Evolutionary conservation across 2,888 invertebrate species (phyloP).

Genomic region (Pelosia muscerda): DNA sequence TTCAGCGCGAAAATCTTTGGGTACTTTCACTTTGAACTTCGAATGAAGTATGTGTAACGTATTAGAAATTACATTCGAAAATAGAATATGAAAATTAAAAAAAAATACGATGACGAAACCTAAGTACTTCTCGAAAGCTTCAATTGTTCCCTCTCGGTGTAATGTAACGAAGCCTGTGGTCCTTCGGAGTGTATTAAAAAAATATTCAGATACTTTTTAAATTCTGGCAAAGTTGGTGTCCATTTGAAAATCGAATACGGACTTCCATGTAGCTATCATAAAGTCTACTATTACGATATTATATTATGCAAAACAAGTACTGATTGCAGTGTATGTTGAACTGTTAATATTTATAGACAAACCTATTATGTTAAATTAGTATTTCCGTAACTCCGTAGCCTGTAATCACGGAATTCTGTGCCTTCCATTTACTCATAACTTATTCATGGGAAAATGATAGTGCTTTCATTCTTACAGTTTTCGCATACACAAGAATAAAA

Average conservation of each 20-base stretch:
- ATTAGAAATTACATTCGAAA: not conserved
- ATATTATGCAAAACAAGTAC: not conserved
- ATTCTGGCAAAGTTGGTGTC: too few relatives aligned
- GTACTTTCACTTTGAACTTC: not conserved
- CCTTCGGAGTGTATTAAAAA: too few relatives aligned
- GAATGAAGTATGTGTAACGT: not conserved
- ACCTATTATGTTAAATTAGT: conserved; percentile 16
- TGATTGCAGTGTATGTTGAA: not conserved
- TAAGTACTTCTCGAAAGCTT: not conserved
- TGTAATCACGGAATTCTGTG: conserved; percentile 8
- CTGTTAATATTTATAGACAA: conserved; percentile 1
- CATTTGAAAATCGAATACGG: not conserved
- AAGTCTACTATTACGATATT: not conserved
- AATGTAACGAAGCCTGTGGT: not conserved
- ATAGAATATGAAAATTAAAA: not conserved
- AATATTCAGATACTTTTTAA: too few relatives aligned
- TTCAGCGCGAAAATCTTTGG: not conserved
- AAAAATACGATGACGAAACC: not conserved
- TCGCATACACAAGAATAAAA: not conserved
- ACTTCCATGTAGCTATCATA: not conserved
- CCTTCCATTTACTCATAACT: not conserved
- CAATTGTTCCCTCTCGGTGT: too few relatives aligned
- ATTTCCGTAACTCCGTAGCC: not conserved
- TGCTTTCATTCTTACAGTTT: not conserved
- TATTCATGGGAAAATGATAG: conserved; percentile 19